Conservation (phyloP, 2,113 vertebrate species). For the Thalassoma bifasciatum region DNA sequence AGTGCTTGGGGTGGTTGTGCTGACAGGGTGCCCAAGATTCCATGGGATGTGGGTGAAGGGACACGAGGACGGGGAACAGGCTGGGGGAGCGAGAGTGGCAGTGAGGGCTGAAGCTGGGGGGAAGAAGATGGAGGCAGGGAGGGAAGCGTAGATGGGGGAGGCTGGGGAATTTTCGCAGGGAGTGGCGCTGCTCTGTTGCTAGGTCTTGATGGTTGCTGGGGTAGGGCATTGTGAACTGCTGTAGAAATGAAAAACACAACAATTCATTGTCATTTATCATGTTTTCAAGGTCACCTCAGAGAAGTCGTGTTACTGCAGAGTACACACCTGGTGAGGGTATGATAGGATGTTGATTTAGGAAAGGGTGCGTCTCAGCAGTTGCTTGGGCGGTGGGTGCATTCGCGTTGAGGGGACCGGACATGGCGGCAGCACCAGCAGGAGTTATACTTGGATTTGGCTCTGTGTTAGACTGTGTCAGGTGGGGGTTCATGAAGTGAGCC, state of each 20-base stretch:
- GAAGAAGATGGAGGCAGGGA: slow-evolving; percentile 50
- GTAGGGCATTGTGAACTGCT: slow-evolving; percentile 93
- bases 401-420: slow-evolving; percentile 56
- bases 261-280: background rate
- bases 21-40: slow-evolving; percentile 77
- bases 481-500: slow-evolving; percentile 86
- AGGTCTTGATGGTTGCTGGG: slow-evolving; percentile 93
- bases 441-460: slow-evolving; percentile 67
- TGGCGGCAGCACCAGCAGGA: slow-evolving; percentile 16
- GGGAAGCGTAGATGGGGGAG: slow-evolving; percentile 67
- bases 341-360: slow-evolving; percentile 80
- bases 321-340: slow-evolving; percentile 69
- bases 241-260: slow-evolving; percentile 28
- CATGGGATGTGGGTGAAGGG: slow-evolving; percentile 65
- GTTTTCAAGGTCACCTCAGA: too few relatives aligned
- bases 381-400: slow-evolving; percentile 81
- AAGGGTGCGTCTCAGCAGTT: slow-evolving; percentile 82
- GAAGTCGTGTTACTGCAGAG: background rate
- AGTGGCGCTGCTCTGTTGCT: slow-evolving; percentile 89
- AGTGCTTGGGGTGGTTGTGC: slow-evolving; percentile 88
- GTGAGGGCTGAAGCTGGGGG: slow-evolving; percentile 53
- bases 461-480: slow-evolving; percentile 78
- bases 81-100: slow-evolving; percentile 61
- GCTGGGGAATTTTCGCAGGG: slow-evolving; percentile 86
- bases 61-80: slow-evolving; percentile 79